These are phyloP conservation scores for Tenebrio molitor DNA, from an alignment of 1,140 invertebrate species.

Conservation along the genomic window DNA sequence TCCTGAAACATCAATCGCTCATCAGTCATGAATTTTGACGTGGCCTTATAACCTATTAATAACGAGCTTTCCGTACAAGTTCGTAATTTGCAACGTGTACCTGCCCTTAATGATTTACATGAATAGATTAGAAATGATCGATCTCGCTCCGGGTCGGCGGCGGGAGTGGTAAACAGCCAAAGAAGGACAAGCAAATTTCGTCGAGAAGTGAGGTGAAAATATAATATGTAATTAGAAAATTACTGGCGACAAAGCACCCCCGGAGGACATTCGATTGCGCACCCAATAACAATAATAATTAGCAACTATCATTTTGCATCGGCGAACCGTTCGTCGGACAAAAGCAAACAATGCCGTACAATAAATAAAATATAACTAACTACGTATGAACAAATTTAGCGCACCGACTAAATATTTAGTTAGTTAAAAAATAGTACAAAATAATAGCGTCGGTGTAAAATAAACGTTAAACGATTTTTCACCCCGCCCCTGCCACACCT, in stretches of 20 bases:
- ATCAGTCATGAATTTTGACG: slow-evolving; percentile 43
- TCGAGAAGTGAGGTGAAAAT: not conserved
- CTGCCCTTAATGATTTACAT: slow-evolving; percentile 18
- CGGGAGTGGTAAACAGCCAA: not conserved
- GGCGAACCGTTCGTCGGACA: no score
- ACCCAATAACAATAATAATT: no score
- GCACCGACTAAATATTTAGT: no score
- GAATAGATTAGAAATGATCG: slow-evolving; percentile 7
- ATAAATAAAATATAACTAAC: no score
- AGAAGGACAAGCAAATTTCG: not conserved
- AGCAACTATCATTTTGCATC: no score
- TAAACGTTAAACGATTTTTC: not conserved
- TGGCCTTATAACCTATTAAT: slow-evolving; percentile 33
- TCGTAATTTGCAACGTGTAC: slow-evolving; percentile 30
- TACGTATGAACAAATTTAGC: no score
- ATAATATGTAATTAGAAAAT: no score
- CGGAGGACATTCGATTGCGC: no score
- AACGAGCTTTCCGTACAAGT: slow-evolving; percentile 29
- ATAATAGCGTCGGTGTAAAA: not conserved
- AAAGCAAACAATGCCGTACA: no score
- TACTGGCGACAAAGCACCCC: no score
- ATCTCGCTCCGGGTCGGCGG: not conserved
- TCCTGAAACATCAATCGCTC: slow-evolving; percentile 43
- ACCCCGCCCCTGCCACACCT: not conserved
- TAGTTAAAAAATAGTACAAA: no score